Conservation (phyloP, 2,797 vertebrate species). For the Clamator glandarius region DNA sequence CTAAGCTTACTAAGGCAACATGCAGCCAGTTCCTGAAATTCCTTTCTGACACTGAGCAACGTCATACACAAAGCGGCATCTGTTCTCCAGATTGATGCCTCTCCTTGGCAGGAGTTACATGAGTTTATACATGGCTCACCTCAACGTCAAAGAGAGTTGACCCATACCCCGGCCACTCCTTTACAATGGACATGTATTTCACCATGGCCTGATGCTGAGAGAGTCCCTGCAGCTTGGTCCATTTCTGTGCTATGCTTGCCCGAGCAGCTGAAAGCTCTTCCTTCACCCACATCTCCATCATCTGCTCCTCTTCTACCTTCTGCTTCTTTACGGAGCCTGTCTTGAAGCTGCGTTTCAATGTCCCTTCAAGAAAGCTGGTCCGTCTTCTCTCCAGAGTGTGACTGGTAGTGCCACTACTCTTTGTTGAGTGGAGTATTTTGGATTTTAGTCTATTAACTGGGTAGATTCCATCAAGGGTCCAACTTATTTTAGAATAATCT, state of each 20-base stretch:
- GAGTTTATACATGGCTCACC: slow-evolving; percentile 71
- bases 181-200: slow-evolving; percentile 91
- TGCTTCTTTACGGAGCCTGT: slow-evolving; percentile 92
- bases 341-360: slow-evolving; percentile 87
- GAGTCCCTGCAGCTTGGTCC: slow-evolving; percentile 85
- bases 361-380: slow-evolving; percentile 92
- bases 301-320: slow-evolving; percentile 92
- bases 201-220: slow-evolving; percentile 94
- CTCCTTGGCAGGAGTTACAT: background rate
- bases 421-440: slow-evolving; percentile 90
- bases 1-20: background rate
- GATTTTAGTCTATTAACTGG: slow-evolving; percentile 87
- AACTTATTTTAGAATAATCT: slow-evolving; percentile 81
- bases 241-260: slow-evolving; percentile 88
- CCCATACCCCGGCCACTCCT: slow-evolving; percentile 92
- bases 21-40: background rate
- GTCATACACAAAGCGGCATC: background rate
- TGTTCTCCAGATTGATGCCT: background rate
- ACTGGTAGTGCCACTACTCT: slow-evolving; percentile 76
- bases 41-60: background rate
- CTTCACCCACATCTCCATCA: slow-evolving; percentile 96
- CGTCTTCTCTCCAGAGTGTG: slow-evolving; percentile 89
- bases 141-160: slow-evolving; percentile 93
- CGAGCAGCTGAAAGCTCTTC: slow-evolving; percentile 91
- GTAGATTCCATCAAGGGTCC: slow-evolving; percentile 87